A percentile compares a stretch with the other conserved stretches of the same genome.
Conservation (phyloP, 2,113 vertebrate genomes). For the Corythornis madagascariensis region DNA sequence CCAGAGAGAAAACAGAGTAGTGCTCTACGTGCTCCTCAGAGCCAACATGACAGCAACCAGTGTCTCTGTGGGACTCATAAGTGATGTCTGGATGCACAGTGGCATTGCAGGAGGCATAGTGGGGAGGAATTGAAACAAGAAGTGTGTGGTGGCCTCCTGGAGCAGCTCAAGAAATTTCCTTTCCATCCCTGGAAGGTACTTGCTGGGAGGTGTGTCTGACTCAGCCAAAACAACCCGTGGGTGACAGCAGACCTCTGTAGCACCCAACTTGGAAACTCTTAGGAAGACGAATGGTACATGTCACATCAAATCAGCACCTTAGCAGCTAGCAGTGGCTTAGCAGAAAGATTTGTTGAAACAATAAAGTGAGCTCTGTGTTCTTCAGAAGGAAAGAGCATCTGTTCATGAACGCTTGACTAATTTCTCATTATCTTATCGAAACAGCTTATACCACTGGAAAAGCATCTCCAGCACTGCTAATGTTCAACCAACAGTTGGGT, state of each 20-base stretch:
- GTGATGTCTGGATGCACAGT: rapidly evolving
- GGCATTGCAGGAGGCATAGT: rapidly evolving
- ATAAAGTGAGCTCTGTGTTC: slow-evolving; percentile 32
- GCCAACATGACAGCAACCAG: not conserved
- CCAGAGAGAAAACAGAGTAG: not conserved
- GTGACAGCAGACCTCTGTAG: not conserved
- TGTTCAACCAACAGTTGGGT: slow-evolving; percentile 23
- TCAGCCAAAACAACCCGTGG: not conserved
- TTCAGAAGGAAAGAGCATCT: slow-evolving; percentile 61
- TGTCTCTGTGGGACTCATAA: rapidly evolving
- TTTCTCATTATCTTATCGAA: slow-evolving; percentile 64
- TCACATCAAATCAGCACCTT: slow-evolving; percentile 53
- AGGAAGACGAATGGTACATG: slow-evolving; percentile 17
- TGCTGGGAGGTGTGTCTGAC: not conserved
- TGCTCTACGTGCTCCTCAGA: not conserved
- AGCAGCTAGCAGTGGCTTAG: slow-evolving; percentile 30
- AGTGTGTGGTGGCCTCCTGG: not conserved
- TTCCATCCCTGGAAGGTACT: not conserved
- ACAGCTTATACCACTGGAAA: slow-evolving; percentile 44
- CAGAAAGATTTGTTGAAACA: slow-evolving; percentile 53
- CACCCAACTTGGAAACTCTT: not conserved
- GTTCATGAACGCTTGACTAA: slow-evolving; percentile 62
- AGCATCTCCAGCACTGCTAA: not conserved
- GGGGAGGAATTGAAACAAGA: not conserved
- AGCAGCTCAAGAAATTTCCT: not conserved